Base-by-base conservation (phyloP, 2,888 invertebrate genomes). In the Trachelus tabidus region DNA sequence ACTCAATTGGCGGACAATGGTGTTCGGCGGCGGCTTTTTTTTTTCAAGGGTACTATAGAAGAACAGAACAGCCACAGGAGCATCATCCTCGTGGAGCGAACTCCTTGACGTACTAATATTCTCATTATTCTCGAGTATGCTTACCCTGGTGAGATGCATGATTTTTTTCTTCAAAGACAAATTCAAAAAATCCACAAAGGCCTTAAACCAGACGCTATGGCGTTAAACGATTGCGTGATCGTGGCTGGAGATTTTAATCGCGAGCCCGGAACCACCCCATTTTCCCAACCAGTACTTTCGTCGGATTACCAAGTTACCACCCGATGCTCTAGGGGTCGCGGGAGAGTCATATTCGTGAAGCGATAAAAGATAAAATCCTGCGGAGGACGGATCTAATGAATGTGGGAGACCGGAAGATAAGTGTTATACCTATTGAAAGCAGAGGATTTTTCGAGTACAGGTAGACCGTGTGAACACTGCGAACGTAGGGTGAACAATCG, bases 1-100 rank as follows among this genome's bases (percentile, higher is more conserved):
- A 77, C 85, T 90, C 90, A 91, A 91, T 91, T 91, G 90, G 80
- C 78, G 80, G 33, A 91, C 89, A 91, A 91, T 90, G 85, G 84
- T 40, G 56, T 56, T 56, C 56, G 23, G 23, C 56, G 56, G 56
- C 56, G 23, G 40, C 23, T 23, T 23, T 23, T 56, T 15, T 56
- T 23, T 56, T 23, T 56, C 56, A 6, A 23, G 56, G 56, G 6
- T 23, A 56, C 56, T 1, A 23, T 2, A 56, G 23, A 56, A 23
- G 56, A 56, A 23, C 56, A 1, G 6, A 56, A 56, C 23, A 56
- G 56, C 56, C 56, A 56, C 56, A 56, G 56, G 56, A 56, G 56
- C 56, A 23, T 56, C 56, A 23, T 56, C 56, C 56, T 56, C 56
- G 56, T 56, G 23, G 56, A 23, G 6, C 0, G 56, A 56, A 56